Base-by-base conservation (phyloP, 2,888 invertebrate species). In the Tanypteryx hageni region DNA sequence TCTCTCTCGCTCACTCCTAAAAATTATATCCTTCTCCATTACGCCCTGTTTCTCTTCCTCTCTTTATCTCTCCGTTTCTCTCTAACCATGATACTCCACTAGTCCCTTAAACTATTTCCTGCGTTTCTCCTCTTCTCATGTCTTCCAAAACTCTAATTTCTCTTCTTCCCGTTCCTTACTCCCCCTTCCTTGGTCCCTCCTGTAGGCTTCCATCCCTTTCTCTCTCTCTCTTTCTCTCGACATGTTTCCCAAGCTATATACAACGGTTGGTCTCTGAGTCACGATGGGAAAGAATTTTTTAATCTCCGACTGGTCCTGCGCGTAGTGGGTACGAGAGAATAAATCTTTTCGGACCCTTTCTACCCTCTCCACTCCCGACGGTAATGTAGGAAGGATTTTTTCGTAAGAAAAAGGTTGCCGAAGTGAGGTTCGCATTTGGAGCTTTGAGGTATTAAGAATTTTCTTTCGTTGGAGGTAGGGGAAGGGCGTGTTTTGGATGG, bases 221-320 rank as follows among this genome's bases (percentile, higher is more conserved):
- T n/a, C 64, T 64, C 44, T 16, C 82, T 9, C n/a, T 83, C 83
- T 16, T 44, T 5, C 5, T 44, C 44, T 44, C 44, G 44, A 44
- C 44, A 44, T 3, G 44, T 44, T 44, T 44, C 44, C 5, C 44
- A 44, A 5, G 44, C 44, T 5, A 44, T 44, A 44, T 44, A 44
- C 44, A 44, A 83, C 83, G 83, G 44, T 83, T 18, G 56, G 56
- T 56, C 83, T 56, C 83, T n/a, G 56, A 83, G 57, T 56, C 56
- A 57, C 83, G 56, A n/a, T n/a, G 83, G 83, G 83, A 83, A 83
- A 57, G 83, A 83, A 83, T 83, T 83, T 83, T 83, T 83, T 83
- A 83, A 83, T 83, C 83, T 83, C 56, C 83, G 18, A 27, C 83
- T 16, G 56, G 83, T 83, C 83, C 56, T 56, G 57, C 4, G 57